Base-by-base conservation (phyloP, 37 sponge, comb jelly and placozoan species). In the Haliclona indistincta region DNA sequence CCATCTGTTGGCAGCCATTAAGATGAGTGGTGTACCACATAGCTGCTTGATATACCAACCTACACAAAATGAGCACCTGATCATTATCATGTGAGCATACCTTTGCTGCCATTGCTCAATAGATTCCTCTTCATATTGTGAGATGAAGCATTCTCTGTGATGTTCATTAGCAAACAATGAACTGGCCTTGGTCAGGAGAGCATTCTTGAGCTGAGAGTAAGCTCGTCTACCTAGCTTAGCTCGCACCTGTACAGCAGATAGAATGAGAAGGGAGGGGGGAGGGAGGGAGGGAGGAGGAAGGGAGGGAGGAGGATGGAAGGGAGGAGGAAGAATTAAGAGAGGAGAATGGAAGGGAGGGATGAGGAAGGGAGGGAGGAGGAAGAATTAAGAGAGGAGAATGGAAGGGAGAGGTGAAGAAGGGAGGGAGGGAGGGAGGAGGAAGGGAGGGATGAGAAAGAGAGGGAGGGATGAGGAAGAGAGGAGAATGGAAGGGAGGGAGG, bases 101-200 rank as follows among this genome's bases (percentile, higher is more conserved):
- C 83, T 81, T 32, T 47, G 39, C 15, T 88, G 70, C 88, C 88
- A 88, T 20, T 82, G 40, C 32, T 43, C 58, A 17, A 38, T 22
- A 28, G 49, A 62, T 63, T 88, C 88, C 1, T 47, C 30, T n/a
- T 10, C 17, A 5, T 51, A 26, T 63, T 77, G 53, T 22, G 34
- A 29, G 6, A 53, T 19, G 40, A 70, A 88, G 30, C 66, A 71
- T 74, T 81, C 78, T 43, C 54, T 26, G 32, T 81, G 76, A 52
- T 88, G 78, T 32, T 88, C 88, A 53, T 88, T 88, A 44, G 78
- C 71, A 71, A 88, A 88, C 36, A 82, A 25, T 28, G 82, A 71
- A 70, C 64, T 63, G 23, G 56, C 19, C 70, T 81, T 88, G 26
- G 43, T 33, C 1, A 70, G n/a, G n/a, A n/a, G n/a, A n/a, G n/a